A percentile compares a stretch with the other conserved stretches of the same genome.
These are phyloP conservation scores for Notothenia rossii DNA, from an alignment of 2,113 vertebrate genomes.

Conservation along the genomic window DNA sequence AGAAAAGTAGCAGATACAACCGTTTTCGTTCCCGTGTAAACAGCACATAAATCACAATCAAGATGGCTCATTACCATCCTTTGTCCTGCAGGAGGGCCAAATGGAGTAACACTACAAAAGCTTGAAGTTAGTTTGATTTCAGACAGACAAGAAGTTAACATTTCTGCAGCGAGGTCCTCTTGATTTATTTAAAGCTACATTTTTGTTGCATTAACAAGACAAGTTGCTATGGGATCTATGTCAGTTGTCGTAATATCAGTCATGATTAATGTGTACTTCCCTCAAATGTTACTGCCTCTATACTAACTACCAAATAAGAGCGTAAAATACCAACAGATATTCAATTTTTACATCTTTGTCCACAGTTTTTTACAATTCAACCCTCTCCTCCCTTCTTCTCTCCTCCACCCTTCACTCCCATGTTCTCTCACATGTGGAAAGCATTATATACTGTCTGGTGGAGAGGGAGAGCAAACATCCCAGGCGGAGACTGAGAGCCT, in stretches of 20 bases:
- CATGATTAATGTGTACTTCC: neutral
- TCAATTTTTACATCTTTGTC: neutral
- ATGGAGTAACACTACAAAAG: neutral
- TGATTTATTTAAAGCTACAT: neutral
- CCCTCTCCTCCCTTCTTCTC: slow-evolving; percentile 8
- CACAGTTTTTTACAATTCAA: slow-evolving; percentile 18
- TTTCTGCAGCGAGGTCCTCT: neutral
- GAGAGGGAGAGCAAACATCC: slow-evolving; percentile 80
- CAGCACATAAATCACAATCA: neutral
- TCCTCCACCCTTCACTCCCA: slow-evolving; percentile 31
- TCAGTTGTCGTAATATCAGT: neutral
- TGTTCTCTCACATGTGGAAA: slow-evolving; percentile 84
- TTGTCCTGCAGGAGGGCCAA: neutral
- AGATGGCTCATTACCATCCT: slow-evolving; percentile 21
- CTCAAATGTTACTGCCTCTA: neutral
- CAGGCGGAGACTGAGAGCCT: slow-evolving; percentile 60
- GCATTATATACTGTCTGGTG: slow-evolving; percentile 87
- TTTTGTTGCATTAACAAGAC: neutral
- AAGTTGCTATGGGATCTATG: neutral
- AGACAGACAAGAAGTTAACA: neutral
- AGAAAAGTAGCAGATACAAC: too few relatives aligned
- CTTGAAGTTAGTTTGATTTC: slow-evolving; percentile 1
- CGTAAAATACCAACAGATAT: neutral
- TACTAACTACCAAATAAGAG: neutral
- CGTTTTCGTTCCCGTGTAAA: too few relatives aligned